A percentile compares a stretch with the other conserved stretches of the same genome.
Conservation (phyloP, 92 coral and sea anemone genomes). For the Epizoanthus stellaris region DNA sequence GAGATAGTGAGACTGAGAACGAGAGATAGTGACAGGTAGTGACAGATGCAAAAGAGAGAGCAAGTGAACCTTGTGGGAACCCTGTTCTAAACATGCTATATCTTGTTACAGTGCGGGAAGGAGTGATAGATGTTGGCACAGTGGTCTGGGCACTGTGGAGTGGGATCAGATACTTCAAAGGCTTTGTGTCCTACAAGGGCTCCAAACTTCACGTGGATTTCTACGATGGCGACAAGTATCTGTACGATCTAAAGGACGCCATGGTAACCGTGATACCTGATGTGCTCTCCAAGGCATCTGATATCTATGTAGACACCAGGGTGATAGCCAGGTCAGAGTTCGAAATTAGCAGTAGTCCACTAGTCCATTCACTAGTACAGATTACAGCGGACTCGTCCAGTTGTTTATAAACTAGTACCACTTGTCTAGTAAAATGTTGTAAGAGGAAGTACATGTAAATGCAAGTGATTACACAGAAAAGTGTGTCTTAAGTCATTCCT, state of each 20-base stretch:
- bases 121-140: constrained; percentile 80
- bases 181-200: constrained; percentile 87
- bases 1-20: too few species aligned
- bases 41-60: too few species aligned
- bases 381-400: too few species aligned
- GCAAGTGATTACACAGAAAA: too few species aligned
- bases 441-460: too few species aligned
- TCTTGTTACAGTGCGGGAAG: constrained; percentile 66
- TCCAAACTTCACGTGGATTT: constrained; percentile 89
- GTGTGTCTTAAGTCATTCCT: too few species aligned
- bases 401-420: too few species aligned
- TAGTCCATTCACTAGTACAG: too few species aligned
- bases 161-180: constrained; percentile 74
- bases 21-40: too few species aligned
- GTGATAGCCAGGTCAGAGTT: constrained; percentile 62
- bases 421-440: too few species aligned
- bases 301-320: constrained; percentile 69
- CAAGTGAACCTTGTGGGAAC: too few species aligned
- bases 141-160: constrained; percentile 87
- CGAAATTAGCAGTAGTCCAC: too few species aligned
- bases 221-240: constrained; percentile 83
- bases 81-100: neutral
- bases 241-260: constrained; percentile 84
- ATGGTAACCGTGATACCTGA: constrained; percentile 78
- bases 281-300: constrained; percentile 60